Evolutionary conservation across 2,888 invertebrate species (phyloP).

Genomic region (Caenorhabditis sinica): DNA sequence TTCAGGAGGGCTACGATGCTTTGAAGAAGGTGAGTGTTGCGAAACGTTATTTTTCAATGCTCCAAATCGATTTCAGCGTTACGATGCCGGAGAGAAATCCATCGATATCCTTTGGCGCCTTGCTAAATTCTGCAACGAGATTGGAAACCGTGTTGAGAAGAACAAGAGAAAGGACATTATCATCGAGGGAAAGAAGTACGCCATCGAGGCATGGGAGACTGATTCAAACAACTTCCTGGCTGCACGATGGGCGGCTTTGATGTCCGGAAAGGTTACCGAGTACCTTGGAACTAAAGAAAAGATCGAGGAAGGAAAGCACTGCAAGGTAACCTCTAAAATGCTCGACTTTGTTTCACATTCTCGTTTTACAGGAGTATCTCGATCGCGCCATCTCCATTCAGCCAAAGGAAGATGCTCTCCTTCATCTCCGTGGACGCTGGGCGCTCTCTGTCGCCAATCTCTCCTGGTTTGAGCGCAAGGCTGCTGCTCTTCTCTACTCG

Average conservation of each 20-base stretch:
- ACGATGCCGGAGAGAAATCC: constrained; percentile 68
- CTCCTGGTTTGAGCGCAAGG: constrained; percentile 78
- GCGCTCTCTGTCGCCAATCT: constrained; percentile 76
- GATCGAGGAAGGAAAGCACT: constrained; percentile 81
- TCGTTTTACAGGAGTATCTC: constrained; percentile 70
- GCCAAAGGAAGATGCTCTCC: constrained; percentile 72
- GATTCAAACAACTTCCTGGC: constrained; percentile 76
- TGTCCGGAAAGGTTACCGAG: constrained; percentile 78
- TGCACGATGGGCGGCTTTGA: constrained; percentile 80
- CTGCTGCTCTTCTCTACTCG: constrained; percentile 73
- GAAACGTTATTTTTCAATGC: not conserved
- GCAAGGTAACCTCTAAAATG: constrained; percentile 70
- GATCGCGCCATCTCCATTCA: constrained; percentile 78
- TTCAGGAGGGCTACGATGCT: constrained; percentile 69
- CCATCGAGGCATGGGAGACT: constrained; percentile 72
- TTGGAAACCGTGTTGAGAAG: constrained; percentile 62
- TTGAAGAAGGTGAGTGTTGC: constrained; percentile 68
- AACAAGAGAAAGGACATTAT: constrained; percentile 76
- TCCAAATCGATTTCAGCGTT: constrained; percentile 53
- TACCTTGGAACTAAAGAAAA: constrained; percentile 81
- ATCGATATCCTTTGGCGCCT: constrained; percentile 79
- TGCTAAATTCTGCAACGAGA: constrained; percentile 76
- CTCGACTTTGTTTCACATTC: no score
- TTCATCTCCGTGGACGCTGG: constrained; percentile 77
- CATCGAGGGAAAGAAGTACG: constrained; percentile 78